A percentile compares a stretch with the other conserved stretches of the same genome.
phyloP scores from a whole-genome alignment of 2,113 vertebrate species.

The Syrmaticus mikado region DNA sequence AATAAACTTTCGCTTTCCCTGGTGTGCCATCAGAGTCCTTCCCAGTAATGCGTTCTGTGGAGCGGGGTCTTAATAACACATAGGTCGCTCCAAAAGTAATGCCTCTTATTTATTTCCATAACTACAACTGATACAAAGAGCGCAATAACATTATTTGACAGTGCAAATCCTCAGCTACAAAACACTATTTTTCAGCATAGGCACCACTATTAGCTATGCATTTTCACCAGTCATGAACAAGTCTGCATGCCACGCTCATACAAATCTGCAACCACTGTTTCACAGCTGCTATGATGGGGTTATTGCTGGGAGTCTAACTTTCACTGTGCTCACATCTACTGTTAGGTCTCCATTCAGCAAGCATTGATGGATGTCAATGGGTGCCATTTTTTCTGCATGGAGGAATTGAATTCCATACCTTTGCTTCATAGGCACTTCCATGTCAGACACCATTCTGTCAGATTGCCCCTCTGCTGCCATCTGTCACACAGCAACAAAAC shows the following conservation, averaged over 20 bases:
- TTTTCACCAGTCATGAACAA: background rate
- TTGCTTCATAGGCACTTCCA: background rate
- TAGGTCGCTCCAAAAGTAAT: background rate
- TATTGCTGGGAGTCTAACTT: too few species aligned
- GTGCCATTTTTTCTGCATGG: background rate
- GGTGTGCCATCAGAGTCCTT: slow-evolving; percentile 18
- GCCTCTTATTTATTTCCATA: background rate
- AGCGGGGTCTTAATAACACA: background rate
- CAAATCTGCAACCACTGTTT: background rate
- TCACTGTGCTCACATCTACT: background rate
- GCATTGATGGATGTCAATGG: background rate
- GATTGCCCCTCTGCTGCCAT: background rate
- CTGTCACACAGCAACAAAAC: background rate
- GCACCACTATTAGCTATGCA: background rate
- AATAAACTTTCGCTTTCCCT: slow-evolving; percentile 37
- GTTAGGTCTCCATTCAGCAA: background rate
- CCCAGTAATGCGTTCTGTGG: background rate
- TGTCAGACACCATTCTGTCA: background rate
- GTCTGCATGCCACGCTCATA: too few species aligned
- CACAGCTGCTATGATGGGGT: too few species aligned
- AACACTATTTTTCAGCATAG: too few species aligned
- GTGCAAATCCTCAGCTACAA: background rate
- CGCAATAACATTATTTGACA: background rate
- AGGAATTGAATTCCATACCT: background rate
- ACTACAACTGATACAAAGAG: background rate